phyloP scores from a whole-genome alignment of 2,797 vertebrate genomes.

The Tenualosa thibaudeaui region DNA sequence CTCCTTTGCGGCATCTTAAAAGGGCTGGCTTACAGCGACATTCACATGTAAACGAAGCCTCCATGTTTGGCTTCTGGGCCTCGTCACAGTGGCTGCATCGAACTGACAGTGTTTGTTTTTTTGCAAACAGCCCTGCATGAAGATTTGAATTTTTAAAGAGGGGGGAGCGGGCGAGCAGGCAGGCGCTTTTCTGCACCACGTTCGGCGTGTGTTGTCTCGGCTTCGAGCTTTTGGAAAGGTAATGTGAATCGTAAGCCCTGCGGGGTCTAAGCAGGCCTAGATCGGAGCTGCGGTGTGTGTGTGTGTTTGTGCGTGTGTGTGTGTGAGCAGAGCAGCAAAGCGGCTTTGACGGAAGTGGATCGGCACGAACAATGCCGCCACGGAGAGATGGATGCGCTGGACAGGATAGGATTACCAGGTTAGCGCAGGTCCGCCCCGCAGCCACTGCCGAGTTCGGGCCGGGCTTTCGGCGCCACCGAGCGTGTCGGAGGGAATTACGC shows the following conservation, averaged over 20 bases:
- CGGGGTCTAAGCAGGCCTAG: conserved; percentile 49
- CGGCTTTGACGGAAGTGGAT: conserved; percentile 56
- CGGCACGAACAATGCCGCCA: conserved; percentile 51
- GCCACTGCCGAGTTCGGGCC: conserved; percentile 41
- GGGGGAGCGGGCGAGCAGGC: neutral
- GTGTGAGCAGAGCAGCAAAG: conserved; percentile 48
- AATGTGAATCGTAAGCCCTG: conserved; percentile 47
- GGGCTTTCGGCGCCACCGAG: conserved; percentile 35
- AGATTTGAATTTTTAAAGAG: conserved; percentile 63
- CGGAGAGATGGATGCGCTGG: conserved; percentile 46
- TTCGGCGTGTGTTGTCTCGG: neutral
- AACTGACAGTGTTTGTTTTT: conserved; percentile 58
- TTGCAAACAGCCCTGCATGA: conserved; percentile 52
- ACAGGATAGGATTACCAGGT: conserved; percentile 70
- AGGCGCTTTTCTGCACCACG: neutral
- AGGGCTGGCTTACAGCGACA: conserved; percentile 30
- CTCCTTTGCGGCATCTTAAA: conserved; percentile 38
- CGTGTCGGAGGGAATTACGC: conserved; percentile 60
- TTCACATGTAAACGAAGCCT: conserved; percentile 46
- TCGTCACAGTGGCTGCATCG: conserved; percentile 55
- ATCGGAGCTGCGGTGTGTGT: conserved; percentile 29
- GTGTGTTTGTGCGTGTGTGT: neutral
- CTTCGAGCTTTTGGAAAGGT: conserved; percentile 17
- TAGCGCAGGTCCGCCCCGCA: conserved; percentile 51
- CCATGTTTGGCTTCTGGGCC: conserved; percentile 45